A percentile compares a stretch with the other conserved stretches of the same genome.
Conservation (phyloP, 64 coral and sea anemone genomes). For the Porites australiensis region DNA sequence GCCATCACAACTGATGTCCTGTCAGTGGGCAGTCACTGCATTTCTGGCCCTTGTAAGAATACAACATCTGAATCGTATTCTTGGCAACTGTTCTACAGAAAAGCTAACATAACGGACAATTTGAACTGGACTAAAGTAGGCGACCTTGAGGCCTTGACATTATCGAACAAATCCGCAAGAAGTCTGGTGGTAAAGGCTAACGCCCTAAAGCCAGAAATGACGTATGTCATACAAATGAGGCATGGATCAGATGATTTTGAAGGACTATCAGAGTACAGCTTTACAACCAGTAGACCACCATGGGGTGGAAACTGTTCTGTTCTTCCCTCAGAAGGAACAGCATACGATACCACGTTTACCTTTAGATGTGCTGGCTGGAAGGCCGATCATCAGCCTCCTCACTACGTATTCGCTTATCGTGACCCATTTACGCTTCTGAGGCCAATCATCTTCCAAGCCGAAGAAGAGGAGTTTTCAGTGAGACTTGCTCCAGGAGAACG, state of each 20-base stretch:
- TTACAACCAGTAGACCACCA: conserved; percentile 73
- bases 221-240: conserved; percentile 39
- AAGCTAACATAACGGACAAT: not conserved
- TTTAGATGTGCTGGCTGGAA: conserved; percentile 78
- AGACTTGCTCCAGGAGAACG: conserved; percentile 71
- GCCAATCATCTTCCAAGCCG: conserved; percentile 35
- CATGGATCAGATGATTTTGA: not conserved
- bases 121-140: conserved; percentile 12
- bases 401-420: conserved; percentile 64
- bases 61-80: conserved; percentile 7
- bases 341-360: conserved; percentile 68
- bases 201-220: conserved; percentile 15
- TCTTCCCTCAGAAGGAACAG: conserved; percentile 22
- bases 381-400: conserved; percentile 53
- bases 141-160: not conserved
- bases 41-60: conserved; percentile 47
- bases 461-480: conserved; percentile 14
- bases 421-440: conserved; percentile 47
- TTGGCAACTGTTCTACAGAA: conserved; percentile 28
- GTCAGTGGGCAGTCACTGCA: conserved; percentile 57
- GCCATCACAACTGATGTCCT: conserved; percentile 53
- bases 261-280: conserved; percentile 77
- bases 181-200: conserved; percentile 45
- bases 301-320: conserved; percentile 67
- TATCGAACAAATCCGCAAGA: conserved; percentile 4